Conservation (phyloP, 2,797 vertebrate species). For the Falco naumanni region DNA sequence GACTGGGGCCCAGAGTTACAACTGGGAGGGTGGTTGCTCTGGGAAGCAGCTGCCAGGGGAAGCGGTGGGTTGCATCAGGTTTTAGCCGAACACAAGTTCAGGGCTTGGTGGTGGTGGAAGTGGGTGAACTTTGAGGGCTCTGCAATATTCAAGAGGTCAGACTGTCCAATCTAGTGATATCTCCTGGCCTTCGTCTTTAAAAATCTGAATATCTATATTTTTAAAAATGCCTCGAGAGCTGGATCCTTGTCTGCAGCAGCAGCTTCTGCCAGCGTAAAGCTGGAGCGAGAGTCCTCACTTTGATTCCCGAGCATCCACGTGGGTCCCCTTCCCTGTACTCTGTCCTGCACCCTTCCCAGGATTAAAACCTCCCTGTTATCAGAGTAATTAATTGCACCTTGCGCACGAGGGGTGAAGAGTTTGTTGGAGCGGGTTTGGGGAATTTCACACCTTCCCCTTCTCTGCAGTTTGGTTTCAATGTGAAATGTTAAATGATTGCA, state of each 20-base stretch:
- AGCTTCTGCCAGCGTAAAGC: background rate
- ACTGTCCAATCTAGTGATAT: background rate
- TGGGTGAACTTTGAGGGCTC: background rate
- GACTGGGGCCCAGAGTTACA: background rate
- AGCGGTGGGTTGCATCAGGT: background rate
- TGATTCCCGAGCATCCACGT: background rate
- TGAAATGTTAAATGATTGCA: background rate
- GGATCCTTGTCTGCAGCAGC: fast-evolving
- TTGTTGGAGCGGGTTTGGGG: background rate
- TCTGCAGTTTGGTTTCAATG: background rate
- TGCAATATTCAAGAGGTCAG: background rate
- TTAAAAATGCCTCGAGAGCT: background rate
- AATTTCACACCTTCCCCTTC: background rate
- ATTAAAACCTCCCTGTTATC: background rate
- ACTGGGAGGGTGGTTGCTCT: background rate
- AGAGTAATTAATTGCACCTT: background rate
- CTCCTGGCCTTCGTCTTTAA: background rate
- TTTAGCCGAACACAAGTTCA: background rate
- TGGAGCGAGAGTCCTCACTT: fast-evolving
- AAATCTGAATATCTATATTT: background rate
- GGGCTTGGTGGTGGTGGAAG: background rate
- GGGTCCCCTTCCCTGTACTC: background rate
- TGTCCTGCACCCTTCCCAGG: fast-evolving
- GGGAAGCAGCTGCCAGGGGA: background rate
- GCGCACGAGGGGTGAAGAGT: background rate